These are phyloP conservation scores for Scomber colias DNA, from an alignment of 2,113 vertebrate species.

Conservation along the genomic window DNA sequence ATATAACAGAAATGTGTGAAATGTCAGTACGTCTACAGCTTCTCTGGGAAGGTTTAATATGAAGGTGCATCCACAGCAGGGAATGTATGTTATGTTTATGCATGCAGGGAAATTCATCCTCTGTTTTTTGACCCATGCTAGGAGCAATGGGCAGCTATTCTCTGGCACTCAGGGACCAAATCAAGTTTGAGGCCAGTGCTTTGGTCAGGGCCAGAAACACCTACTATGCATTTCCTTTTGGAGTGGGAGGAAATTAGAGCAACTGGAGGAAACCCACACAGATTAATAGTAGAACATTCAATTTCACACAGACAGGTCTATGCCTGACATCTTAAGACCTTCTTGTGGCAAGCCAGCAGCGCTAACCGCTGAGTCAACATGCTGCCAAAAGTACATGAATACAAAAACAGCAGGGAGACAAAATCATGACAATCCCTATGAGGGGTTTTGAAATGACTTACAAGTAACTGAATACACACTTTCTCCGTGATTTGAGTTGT, in stretches of 20 bases:
- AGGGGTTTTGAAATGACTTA: constrained; percentile 44
- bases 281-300: not conserved
- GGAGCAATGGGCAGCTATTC: not conserved
- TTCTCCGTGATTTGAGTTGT: not conserved
- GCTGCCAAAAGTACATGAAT: not conserved
- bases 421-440: constrained; percentile 31
- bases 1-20: not conserved
- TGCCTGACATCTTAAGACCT: constrained; percentile 12
- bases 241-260: constrained; percentile 21
- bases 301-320: constrained; percentile 8
- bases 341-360: not conserved
- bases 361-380: not conserved
- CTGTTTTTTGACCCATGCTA: not conserved
- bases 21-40: not conserved
- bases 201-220: constrained; percentile 15
- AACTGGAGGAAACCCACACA: not conserved
- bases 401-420: constrained; percentile 10
- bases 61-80: not conserved
- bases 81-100: not conserved
- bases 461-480: constrained; percentile 12
- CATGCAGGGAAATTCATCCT: not conserved
- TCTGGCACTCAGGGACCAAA: not conserved
- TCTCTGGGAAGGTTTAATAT: not conserved
- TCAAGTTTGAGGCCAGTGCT: constrained; percentile 4
- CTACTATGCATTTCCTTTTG: not conserved